Percentiles rank a stretch among this genome's conserved stretches.
Evolutionary conservation across 2,113 vertebrate genomes (phyloP).

Genomic region (Calcarius ornatus): DNA sequence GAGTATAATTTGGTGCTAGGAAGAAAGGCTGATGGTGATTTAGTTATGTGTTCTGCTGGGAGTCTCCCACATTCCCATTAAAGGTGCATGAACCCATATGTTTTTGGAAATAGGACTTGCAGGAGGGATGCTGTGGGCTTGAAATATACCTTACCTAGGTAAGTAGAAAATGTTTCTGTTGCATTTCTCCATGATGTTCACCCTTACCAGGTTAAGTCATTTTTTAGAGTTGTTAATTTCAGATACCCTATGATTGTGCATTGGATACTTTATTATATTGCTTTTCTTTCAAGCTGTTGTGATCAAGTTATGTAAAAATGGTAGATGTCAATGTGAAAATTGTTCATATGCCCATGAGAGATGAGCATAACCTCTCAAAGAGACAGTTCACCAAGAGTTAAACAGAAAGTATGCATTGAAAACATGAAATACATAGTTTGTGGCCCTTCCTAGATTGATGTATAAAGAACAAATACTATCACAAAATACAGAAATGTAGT

Average conservation of each 20-base stretch:
- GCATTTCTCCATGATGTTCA: background rate
- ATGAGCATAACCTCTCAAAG: background rate
- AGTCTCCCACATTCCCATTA: background rate
- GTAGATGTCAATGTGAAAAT: background rate
- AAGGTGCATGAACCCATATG: rapidly evolving
- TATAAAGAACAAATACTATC: background rate
- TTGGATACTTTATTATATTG: background rate
- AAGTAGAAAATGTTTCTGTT: background rate
- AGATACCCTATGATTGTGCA: rapidly evolving
- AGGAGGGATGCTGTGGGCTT: background rate
- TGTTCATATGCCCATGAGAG: rapidly evolving
- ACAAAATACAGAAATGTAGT: background rate
- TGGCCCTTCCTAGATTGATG: background rate
- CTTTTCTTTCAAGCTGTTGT: background rate
- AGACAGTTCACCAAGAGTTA: background rate
- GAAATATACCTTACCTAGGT: background rate
- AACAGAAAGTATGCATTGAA: background rate
- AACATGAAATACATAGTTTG: background rate
- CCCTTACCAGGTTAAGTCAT: background rate
- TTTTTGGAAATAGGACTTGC: background rate
- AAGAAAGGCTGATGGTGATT: background rate
- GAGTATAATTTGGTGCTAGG: background rate
- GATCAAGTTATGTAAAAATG: background rate
- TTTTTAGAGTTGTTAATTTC: background rate
- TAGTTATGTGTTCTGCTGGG: background rate